phyloP scores from a whole-genome alignment of 1,140 invertebrate species.

The Teleogryllus occipitalis region DNA sequence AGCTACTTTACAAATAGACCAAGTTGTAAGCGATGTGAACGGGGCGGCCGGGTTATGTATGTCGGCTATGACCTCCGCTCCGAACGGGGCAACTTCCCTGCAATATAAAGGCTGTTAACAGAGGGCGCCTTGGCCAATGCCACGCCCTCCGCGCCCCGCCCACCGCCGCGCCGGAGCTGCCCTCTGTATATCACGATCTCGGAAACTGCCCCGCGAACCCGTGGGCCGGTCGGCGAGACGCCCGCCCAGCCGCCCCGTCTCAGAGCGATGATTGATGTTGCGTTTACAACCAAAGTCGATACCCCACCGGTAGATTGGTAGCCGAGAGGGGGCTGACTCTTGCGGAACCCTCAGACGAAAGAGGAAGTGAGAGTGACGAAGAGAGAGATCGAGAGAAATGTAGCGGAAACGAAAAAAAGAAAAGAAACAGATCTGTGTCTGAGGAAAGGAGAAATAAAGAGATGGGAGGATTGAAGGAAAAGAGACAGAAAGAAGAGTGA shows the following conservation, averaged over 20 bases:
- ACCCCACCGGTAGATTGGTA: not conserved
- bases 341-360: too few relatives aligned
- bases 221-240: too few relatives aligned
- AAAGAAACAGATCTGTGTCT: too few relatives aligned
- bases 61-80: not conserved
- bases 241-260: not conserved
- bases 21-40: conserved; percentile 4
- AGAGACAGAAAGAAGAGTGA: too few relatives aligned
- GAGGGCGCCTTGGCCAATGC: not conserved
- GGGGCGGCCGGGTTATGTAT: not conserved
- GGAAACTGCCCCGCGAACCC: not conserved
- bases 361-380: too few relatives aligned
- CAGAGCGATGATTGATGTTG: not conserved
- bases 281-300: not conserved
- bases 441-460: too few relatives aligned
- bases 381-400: too few relatives aligned
- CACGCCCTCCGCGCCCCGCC: too few relatives aligned
- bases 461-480: not conserved
- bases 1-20: conserved; percentile 4
- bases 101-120: not conserved
- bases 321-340: not conserved
- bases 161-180: not conserved
- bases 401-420: too few relatives aligned
- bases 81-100: conserved; percentile 2
- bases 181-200: not conserved